Evolutionary conservation across 2,797 vertebrate genomes (phyloP).

Genomic region (Eleutherodactylus coqui): DNA sequence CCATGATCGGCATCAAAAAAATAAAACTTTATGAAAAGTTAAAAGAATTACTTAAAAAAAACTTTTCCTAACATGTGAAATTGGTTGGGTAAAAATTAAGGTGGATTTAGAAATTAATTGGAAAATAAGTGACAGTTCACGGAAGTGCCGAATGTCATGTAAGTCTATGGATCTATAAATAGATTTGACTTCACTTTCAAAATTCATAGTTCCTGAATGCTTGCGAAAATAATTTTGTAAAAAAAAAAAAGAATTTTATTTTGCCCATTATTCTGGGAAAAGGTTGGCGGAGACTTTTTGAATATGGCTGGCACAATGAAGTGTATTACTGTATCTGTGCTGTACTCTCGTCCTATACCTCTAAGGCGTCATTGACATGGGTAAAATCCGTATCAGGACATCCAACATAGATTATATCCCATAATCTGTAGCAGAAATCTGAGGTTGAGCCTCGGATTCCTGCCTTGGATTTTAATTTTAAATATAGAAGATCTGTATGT

Average conservation of each 20-base stretch:
- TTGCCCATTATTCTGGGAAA: not conserved
- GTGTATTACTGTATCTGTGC: no score
- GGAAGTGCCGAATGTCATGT: conserved; percentile 5
- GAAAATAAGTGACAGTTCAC: conserved; percentile 48
- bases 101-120: conserved; percentile 50
- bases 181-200: not conserved
- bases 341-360: no score
- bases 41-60: not conserved
- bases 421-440: no score
- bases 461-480: no score
- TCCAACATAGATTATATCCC: no score
- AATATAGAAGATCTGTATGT: no score
- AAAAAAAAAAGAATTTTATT: not conserved
- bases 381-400: no score
- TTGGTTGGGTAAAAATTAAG: conserved; percentile 19
- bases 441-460: no score
- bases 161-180: not conserved
- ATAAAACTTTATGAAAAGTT: not conserved
- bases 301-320: not conserved
- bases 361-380: no score
- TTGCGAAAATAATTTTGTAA: not conserved
- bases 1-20: not conserved
- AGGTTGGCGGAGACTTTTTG: not conserved
- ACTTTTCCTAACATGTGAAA: conserved; percentile 28
- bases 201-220: not conserved